Percentiles rank a stretch among this genome's conserved stretches.
Evolutionary conservation across 2,113 vertebrate genomes (phyloP).

Genomic region (Atractosteus spatula): DNA sequence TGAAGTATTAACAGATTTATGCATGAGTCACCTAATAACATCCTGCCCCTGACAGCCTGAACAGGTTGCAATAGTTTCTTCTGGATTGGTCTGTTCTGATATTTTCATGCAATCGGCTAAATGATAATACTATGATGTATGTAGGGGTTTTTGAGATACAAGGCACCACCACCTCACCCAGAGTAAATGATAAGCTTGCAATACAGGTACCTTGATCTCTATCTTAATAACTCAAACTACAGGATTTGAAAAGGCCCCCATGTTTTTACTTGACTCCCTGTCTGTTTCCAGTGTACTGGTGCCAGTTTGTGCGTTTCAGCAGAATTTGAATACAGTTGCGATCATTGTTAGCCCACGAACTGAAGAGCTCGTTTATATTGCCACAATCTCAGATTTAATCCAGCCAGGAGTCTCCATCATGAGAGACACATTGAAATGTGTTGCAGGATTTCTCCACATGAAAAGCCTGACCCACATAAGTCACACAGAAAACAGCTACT

Average conservation of each 20-base stretch:
- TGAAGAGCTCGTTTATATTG: slow-evolving; percentile 5
- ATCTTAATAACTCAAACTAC: slow-evolving; percentile 46
- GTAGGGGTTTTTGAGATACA: slow-evolving; percentile 19
- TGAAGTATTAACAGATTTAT: no score
- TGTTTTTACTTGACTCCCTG: slow-evolving; percentile 32
- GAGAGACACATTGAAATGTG: slow-evolving; percentile 21
- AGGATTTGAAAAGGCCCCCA: slow-evolving; percentile 45
- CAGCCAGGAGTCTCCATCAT: neutral
- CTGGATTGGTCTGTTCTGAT: slow-evolving; percentile 1
- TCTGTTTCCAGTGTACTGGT: slow-evolving; percentile 35
- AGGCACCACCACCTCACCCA: slow-evolving; percentile 11
- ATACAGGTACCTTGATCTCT: slow-evolving; percentile 41
- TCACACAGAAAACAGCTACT: no score
- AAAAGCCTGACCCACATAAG: no score
- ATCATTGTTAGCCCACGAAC: slow-evolving; percentile 29
- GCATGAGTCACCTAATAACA: no score
- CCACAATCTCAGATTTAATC: neutral
- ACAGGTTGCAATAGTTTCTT: neutral
- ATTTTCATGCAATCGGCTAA: slow-evolving; percentile 13
- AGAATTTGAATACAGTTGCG: slow-evolving; percentile 39
- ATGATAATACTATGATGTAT: slow-evolving; percentile 20
- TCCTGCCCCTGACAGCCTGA: neutral
- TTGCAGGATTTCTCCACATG: neutral
- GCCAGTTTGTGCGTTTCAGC: slow-evolving; percentile 32
- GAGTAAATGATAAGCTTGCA: slow-evolving; percentile 27